These are phyloP conservation scores for Heteropelma amictum DNA, from an alignment of 2,888 invertebrate species.

Conservation along the genomic window DNA sequence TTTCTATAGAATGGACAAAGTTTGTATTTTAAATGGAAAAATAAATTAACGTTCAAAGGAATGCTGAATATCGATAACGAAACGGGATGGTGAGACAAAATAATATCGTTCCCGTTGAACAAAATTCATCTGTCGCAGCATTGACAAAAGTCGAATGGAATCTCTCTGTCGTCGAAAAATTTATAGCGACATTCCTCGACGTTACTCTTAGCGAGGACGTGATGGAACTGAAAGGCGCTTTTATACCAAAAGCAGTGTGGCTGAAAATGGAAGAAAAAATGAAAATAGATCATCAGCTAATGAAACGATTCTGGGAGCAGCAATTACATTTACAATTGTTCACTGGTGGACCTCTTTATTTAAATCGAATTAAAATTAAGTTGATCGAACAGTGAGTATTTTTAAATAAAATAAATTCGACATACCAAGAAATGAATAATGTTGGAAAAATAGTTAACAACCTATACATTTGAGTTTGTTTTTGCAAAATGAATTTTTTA, in stretches of 20 bases:
- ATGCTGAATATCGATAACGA: too few species aligned
- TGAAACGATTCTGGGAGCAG: constrained; percentile 66
- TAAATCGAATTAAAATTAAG: constrained; percentile 69
- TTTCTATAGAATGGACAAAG: too few species aligned
- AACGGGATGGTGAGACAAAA: too few species aligned
- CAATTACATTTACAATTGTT: constrained; percentile 72
- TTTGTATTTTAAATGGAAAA: not conserved
- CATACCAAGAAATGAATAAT: too few species aligned
- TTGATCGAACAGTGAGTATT: constrained; percentile 71
- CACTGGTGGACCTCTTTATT: constrained; percentile 62
- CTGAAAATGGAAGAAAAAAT: constrained; percentile 63
- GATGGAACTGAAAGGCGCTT: constrained; percentile 66
- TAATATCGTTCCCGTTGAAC: too few species aligned
- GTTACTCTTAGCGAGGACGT: constrained; percentile 63
- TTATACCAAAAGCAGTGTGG: constrained; percentile 68
- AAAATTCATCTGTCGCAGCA: constrained; percentile 25
- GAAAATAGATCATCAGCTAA: constrained; percentile 50
- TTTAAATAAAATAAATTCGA: not conserved
- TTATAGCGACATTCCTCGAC: constrained; percentile 63
- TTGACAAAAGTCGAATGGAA: constrained; percentile 60
- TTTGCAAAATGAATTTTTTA: too few species aligned
- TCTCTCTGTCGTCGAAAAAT: constrained; percentile 57
- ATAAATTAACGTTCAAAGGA: not conserved
- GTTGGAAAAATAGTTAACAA: too few species aligned
- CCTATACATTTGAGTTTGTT: too few species aligned